Conservation (phyloP, 2,888 invertebrate species). For the Thymelicus lineola region DNA sequence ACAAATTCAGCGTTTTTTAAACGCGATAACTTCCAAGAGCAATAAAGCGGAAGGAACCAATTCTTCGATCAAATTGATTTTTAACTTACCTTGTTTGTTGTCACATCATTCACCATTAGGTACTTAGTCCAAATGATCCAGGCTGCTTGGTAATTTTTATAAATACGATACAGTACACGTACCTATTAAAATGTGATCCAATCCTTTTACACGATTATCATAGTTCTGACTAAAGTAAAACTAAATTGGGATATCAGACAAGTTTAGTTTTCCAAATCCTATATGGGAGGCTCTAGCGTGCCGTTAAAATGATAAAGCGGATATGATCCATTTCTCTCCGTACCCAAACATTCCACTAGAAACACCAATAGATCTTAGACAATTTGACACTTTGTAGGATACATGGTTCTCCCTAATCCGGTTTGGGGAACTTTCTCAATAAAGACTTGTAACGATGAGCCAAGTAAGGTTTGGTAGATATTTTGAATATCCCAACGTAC, state of each 20-base stretch:
- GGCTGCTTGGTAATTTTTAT: no score
- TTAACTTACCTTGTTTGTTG: not conserved
- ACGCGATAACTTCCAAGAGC: no score
- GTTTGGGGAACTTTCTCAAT: constrained; percentile 37
- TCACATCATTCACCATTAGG: no score
- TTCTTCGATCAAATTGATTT: no score
- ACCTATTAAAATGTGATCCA: no score
- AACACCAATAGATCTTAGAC: constrained; percentile 31
- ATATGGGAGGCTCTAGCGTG: not conserved
- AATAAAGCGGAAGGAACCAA: no score
- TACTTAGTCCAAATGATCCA: no score
- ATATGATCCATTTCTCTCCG: constrained; percentile 36
- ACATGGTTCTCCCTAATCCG: constrained; percentile 34
- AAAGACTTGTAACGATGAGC: constrained; percentile 35
- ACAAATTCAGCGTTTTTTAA: no score
- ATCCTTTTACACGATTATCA: no score
- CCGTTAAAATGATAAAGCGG: constrained; percentile 34
- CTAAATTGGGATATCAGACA: not conserved
- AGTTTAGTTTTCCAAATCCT: constrained; percentile 10
- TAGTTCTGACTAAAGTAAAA: no score
- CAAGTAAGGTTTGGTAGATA: constrained; percentile 18
- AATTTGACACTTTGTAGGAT: constrained; percentile 39
- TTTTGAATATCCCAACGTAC: constrained; percentile 8
- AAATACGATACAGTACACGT: no score
- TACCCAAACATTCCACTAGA: constrained; percentile 26